Base-by-base conservation (phyloP, 2,888 invertebrate genomes). In the Protodeltote pygarga region DNA sequence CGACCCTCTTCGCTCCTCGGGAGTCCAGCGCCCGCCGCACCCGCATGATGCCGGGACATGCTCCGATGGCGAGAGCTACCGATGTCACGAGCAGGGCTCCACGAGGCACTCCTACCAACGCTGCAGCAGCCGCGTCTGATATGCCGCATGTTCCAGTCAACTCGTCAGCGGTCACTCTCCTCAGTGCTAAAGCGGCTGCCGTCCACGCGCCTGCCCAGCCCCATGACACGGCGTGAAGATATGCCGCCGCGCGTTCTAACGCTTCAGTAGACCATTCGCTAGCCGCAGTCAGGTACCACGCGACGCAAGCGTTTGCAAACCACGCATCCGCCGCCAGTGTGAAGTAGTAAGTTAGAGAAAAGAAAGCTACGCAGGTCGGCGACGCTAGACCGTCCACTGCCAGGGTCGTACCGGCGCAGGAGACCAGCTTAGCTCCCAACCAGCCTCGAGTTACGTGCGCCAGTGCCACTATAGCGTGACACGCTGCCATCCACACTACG, bases 191-290 rank as follows among this genome's bases (percentile, higher is more conserved):
- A 10, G 97, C 95, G 3, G 96, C 95, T 45, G 97, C 96, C 9
- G 97, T 96, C 73, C 97, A 95, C 6, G 97, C 94, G 24, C 97
- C 95, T 0, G 98, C 97, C 68, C 97, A 94, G 48, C 96, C 96
- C 98, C 98, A 98, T 1, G 97, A 96, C 0, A 95, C 94, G 1
- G 96, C 94, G 85, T 98, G 98, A 61, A 98, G 95, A 72, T 97
- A 95, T 10, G 96, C 95, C 0, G 97, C 95, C 16, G 97, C 95
- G 33, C 96, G 95, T 83, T 97, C 97, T 38, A 98, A 93, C 1
- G 97, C 97, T 85, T 98, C 98, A 46, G 97, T 97, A 15, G 97
- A 97, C 98, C 98, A 98, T 79, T 98, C 97, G 79, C 97, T 96
- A 28, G 97, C 96, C 0, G 98, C 97, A 3, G 97, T 96, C 33